phyloP scores from a whole-genome alignment of 2,888 invertebrate species.

The Clanis bilineata region DNA sequence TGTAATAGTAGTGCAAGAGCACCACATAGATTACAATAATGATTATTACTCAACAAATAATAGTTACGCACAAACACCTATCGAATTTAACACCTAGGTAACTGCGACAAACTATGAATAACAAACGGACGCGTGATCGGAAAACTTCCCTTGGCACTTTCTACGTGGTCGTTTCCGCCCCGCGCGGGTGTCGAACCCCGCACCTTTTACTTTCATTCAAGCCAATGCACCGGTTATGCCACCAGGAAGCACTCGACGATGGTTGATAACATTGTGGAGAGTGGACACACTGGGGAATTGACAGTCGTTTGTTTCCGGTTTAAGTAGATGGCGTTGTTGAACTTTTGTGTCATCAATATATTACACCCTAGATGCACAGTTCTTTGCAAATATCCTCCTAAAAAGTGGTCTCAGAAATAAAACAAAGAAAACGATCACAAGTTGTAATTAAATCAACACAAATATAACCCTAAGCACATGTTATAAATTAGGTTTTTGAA shows the following conservation, averaged over 20 bases:
- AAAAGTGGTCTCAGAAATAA: too few species aligned
- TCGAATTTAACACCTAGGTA: neutral
- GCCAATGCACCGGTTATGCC: conserved; percentile 15
- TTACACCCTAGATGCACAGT: too few species aligned
- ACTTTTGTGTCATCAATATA: too few species aligned
- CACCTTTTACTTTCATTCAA: conserved; percentile 32
- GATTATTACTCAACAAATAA: neutral
- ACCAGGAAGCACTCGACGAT: conserved; percentile 13
- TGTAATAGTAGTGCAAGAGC: too few species aligned
- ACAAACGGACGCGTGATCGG: conserved; percentile 34
- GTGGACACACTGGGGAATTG: neutral
- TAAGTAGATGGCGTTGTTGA: neutral
- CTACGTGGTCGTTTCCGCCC: conserved; percentile 33
- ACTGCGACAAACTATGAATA: neutral
- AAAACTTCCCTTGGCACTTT: conserved; percentile 41
- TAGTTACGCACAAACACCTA: neutral
- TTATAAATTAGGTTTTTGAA: too few species aligned
- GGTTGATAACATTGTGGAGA: neutral
- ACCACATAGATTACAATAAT: neutral
- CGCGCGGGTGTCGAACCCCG: conserved; percentile 28
- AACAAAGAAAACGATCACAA: too few species aligned
- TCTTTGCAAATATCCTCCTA: too few species aligned
- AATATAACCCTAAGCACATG: too few species aligned
- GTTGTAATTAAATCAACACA: too few species aligned
- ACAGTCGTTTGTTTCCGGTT: neutral